Percentiles rank a stretch among this genome's conserved stretches.
Conservation (phyloP, 2,888 invertebrate species). For the Kryphioiulus occultus region DNA sequence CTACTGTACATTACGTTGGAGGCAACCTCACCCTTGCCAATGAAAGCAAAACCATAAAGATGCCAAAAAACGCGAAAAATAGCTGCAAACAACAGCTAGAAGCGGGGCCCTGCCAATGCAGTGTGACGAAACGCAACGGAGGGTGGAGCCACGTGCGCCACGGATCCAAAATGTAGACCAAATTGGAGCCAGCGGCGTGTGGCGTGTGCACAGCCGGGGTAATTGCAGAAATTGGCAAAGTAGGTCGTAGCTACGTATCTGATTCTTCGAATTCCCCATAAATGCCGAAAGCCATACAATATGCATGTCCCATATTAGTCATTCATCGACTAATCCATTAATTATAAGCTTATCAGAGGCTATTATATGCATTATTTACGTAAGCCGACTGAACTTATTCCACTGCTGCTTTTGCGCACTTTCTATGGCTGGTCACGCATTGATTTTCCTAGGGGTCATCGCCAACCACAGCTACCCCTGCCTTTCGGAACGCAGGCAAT, state of each 20-base stretch:
- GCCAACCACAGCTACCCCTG: not conserved
- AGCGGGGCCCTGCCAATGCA: not conserved
- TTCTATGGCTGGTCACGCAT: not conserved
- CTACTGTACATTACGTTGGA: too few relatives aligned
- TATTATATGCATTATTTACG: slow-evolving; percentile 23
- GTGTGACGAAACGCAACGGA: not conserved
- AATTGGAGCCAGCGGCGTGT: not conserved
- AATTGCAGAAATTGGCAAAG: slow-evolving; percentile 23
- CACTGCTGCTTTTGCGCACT: not conserved
- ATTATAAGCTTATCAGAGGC: slow-evolving; percentile 23
- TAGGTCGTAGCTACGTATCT: not conserved
- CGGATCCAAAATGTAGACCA: not conserved
- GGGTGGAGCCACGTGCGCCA: not conserved
- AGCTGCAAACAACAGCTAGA: not conserved
- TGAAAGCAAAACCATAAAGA: not conserved
- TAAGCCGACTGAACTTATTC: not conserved
- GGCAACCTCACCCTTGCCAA: slow-evolving; percentile 15
- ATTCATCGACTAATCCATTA: slow-evolving; percentile 23
- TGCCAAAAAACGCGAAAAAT: not conserved
- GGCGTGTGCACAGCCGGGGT: not conserved
- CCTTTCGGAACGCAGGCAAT: not conserved
- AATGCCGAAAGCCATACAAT: slow-evolving; percentile 23
- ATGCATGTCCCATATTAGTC: slow-evolving; percentile 4
- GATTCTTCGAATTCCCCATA: slow-evolving; percentile 15
- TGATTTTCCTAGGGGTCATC: not conserved